Conservation (phyloP, 1,140 invertebrate genomes). For the Hyposmocoma kahamanoa region DNA sequence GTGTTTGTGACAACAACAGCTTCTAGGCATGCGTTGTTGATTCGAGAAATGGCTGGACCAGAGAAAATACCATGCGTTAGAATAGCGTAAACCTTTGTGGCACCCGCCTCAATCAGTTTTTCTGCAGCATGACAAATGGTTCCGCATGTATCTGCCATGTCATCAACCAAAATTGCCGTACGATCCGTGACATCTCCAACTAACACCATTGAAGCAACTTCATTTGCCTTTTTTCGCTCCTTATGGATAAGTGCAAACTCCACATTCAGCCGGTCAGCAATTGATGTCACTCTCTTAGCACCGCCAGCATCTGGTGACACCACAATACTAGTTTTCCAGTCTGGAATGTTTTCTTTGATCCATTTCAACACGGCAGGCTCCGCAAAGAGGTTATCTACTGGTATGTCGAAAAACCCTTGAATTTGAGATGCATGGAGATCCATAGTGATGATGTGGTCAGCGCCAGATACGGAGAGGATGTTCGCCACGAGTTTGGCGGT, state of each 20-base stretch:
- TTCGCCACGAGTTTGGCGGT: conserved; percentile 99
- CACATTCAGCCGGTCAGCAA: conserved; percentile 95
- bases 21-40: conserved; percentile 98
- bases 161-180: conserved; percentile 97
- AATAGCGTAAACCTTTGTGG: conserved; percentile 96
- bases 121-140: conserved; percentile 99
- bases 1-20: conserved; percentile 99
- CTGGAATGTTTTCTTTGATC: conserved; percentile 98
- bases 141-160: conserved; percentile 99
- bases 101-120: conserved; percentile 96
- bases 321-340: conserved; percentile 98
- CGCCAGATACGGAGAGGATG: conserved; percentile 98
- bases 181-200: conserved; percentile 98
- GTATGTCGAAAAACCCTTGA: conserved; percentile 79
- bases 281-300: conserved; percentile 84
- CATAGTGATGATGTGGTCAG: conserved; percentile 99
- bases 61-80: conserved; percentile 99
- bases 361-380: conserved; percentile 99
- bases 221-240: conserved; percentile 98
- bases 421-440: conserved; percentile 99
- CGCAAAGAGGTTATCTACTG: conserved; percentile 96
- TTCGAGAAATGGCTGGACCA: conserved; percentile 95
- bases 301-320: conserved; percentile 99
- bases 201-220: conserved; percentile 98
- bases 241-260: conserved; percentile 99